Evolutionary conservation across 2,888 invertebrate species (phyloP), one percentile per base, ranked within the genome.

Genomic region (Acronicta aceris): DNA sequence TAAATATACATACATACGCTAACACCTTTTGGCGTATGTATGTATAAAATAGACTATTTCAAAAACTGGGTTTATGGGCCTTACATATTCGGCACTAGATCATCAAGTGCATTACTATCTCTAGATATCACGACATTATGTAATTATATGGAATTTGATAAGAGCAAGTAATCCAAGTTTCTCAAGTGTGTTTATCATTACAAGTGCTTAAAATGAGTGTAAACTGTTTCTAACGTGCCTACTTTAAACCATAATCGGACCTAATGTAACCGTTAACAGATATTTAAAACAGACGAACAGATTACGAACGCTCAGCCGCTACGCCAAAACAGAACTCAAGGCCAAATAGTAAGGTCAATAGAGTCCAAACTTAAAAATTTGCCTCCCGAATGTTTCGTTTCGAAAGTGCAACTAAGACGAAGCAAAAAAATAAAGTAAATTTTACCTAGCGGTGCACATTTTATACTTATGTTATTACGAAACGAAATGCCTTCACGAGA

Each of bases 401-500:
- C 51, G 58, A 47, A 48, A 48, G 7, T 16, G 43, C 9, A 12
- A n/a, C 10, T 16, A 15, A 48, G 30, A 8, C n/a, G n/a, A n/a
- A n/a, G n/a, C n/a, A n/a, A 33, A 65, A 43, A 38, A 59, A 48
- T 46, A 66, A 21, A 21, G 21, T 33, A 56, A 72, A 45, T 56
- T 38, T 46, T 52, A 45, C 54, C 38, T 16, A 41, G n/a, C 21
- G 8, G 56, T 54, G 30, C 46, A 50, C 54, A 71, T 21, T 42
- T 43, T 46, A 48, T 36, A 30, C 21, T 1, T 15, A 46, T 49
- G 9, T 43, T 41, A 47, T 72, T 17, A 60, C 53, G 46, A 58
- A 58, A 55, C 43, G 36, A 43, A 55, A 73, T 59, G 15, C 46
- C 16, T 59, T 69, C 48, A 46, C 41, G 40, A 58, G 50, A 70